Conservation (phyloP, 2,888 invertebrate species). For the Polyommatus icarus region DNA sequence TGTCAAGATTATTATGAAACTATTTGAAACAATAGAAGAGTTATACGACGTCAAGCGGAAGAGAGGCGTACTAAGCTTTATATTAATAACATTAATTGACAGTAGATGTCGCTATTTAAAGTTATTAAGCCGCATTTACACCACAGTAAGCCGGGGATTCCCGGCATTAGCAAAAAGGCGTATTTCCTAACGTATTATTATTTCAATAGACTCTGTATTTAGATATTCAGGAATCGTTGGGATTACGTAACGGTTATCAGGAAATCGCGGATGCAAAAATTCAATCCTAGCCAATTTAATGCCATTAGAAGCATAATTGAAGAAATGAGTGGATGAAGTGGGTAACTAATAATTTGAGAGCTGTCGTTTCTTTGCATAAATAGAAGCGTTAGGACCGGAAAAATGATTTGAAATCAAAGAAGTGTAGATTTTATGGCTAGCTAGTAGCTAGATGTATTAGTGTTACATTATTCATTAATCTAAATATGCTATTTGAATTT, state of each 20-base stretch:
- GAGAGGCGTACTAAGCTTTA: background rate
- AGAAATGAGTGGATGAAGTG: no score
- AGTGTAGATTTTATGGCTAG: no score
- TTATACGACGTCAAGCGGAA: background rate
- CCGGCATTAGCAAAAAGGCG: background rate
- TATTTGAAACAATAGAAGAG: background rate
- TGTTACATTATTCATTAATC: no score
- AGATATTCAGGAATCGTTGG: background rate
- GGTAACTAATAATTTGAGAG: no score
- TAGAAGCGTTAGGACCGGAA: no score
- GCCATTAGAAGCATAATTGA: slow-evolving; percentile 40
- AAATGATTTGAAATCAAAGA: no score
- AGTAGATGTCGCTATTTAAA: background rate
- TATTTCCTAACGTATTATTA: background rate
- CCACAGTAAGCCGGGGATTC: background rate
- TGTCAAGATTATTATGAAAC: no score
- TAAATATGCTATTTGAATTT: no score
- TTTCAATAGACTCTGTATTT: background rate
- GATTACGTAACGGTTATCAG: background rate
- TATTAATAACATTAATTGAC: background rate
- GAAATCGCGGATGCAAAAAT: slow-evolving; percentile 46
- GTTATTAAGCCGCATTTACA: background rate
- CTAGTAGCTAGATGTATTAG: no score
- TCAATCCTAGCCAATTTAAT: slow-evolving; percentile 43
- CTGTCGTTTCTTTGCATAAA: no score